Evolutionary conservation across 1,140 invertebrate species (phyloP).

Genomic region (Drosophila persimilis): DNA sequence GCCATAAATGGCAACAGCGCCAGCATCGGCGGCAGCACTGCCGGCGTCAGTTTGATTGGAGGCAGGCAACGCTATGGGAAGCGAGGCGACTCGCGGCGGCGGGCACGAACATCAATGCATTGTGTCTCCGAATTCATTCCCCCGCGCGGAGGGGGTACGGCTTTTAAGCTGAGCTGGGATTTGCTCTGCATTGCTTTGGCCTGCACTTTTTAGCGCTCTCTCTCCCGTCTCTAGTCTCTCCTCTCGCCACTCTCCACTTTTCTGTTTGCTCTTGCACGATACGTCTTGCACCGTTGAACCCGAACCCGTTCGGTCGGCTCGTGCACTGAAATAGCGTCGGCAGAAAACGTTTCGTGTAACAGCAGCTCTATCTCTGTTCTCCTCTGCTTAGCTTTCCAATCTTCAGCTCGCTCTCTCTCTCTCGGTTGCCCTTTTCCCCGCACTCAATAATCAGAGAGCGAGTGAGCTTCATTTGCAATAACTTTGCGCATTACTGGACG

Average conservation of each 20-base stretch:
- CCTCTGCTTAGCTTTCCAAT: no score
- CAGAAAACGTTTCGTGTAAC: no score
- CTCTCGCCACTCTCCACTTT: no score
- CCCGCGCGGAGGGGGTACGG: background rate
- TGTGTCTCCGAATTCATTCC: conserved; percentile 16
- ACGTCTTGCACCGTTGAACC: no score
- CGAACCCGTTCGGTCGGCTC: no score
- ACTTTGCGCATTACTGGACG: conserved; percentile 49
- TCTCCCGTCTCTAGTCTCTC: background rate
- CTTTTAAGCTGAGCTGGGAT: no score
- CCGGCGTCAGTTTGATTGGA: conserved; percentile 69
- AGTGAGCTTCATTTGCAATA: conserved; percentile 53
- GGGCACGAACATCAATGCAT: conserved; percentile 33
- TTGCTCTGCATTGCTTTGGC: conserved; percentile 8
- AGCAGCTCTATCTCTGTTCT: no score
- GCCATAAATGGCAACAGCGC: conserved; percentile 80
- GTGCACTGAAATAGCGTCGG: no score
- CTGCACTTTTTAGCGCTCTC: background rate
- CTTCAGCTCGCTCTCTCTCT: background rate
- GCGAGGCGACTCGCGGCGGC: no score
- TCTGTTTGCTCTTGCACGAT: background rate
- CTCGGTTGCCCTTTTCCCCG: background rate
- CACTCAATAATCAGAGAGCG: conserved; percentile 1
- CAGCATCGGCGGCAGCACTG: conserved; percentile 24
- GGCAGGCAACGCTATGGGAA: conserved; percentile 44